Conservation (phyloP, 2,797 vertebrate species). For the Liparis tanakae region DNA sequence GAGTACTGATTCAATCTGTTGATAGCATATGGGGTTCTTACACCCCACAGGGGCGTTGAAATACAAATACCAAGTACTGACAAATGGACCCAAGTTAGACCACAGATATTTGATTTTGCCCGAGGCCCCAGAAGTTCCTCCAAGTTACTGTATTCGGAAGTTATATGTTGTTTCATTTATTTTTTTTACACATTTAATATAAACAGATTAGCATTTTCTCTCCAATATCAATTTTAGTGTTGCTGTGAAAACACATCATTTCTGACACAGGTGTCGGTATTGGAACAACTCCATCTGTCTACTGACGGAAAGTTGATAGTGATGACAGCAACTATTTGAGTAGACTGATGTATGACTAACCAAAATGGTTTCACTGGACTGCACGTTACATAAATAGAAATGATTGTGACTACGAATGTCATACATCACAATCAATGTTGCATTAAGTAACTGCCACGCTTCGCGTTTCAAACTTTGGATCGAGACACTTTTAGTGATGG, state of each 20-base stretch:
- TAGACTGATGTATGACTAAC: not conserved
- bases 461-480: not conserved
- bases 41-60: constrained; percentile 6
- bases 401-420: not conserved
- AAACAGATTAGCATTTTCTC: not conserved
- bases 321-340: not conserved
- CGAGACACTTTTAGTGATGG: not conserved
- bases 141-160: not conserved
- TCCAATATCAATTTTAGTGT: not conserved
- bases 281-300: not conserved
- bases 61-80: constrained; percentile 21
- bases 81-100: constrained; percentile 22
- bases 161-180: not conserved
- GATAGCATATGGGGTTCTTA: constrained; percentile 11
- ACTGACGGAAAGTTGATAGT: not conserved
- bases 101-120: constrained; percentile 27
- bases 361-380: not conserved
- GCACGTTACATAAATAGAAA: not conserved
- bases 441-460: not conserved
- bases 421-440: not conserved
- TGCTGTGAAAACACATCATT: too few relatives aligned
- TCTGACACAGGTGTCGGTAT: not conserved
- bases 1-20: constrained; percentile 21
- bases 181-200: not conserved
- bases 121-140: constrained; percentile 9